A percentile compares a stretch with the other conserved stretches of the same genome.
Conservation (phyloP, 2,113 vertebrate species). For the Rhadina sibilatrix region DNA sequence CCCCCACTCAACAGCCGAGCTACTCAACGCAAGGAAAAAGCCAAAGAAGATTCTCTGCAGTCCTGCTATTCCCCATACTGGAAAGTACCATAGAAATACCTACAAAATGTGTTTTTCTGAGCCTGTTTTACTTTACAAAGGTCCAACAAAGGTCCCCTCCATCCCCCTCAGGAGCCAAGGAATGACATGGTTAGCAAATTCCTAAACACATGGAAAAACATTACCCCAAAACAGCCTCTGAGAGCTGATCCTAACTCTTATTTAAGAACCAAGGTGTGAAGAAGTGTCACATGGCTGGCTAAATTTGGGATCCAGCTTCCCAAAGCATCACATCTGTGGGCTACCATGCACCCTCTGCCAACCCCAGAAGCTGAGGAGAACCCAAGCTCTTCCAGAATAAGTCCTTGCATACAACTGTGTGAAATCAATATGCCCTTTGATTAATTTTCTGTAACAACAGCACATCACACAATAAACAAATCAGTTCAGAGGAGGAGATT, state of each 20-base stretch:
- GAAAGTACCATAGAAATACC: neutral
- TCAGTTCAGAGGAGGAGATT: neutral
- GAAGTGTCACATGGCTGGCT: neutral
- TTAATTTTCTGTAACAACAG: slow-evolving; percentile 24
- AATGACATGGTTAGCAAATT: neutral
- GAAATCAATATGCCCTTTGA: slow-evolving; percentile 22
- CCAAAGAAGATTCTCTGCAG: neutral
- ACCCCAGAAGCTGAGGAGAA: neutral
- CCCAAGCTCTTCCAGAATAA: neutral
- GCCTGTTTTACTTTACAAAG: neutral
- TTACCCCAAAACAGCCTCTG: neutral
- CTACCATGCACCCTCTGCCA: neutral
- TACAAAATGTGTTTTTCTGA: neutral
- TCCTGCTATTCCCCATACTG: neutral
- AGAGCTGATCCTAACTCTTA: neutral
- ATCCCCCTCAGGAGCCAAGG: neutral
- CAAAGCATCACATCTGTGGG: rapidly evolving
- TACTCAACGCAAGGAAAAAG: neutral
- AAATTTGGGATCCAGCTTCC: neutral
- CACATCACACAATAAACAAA: neutral
- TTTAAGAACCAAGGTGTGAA: neutral
- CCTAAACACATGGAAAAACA: neutral
- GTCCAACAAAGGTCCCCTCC: neutral
- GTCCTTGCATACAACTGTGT: neutral
- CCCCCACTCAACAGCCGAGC: neutral